Percentiles rank a stretch among this genome's conserved stretches.
These are phyloP conservation scores for Lepilemur ruficaudatus DNA, from an alignment of 2,797 vertebrate species.

Conservation along the genomic window DNA sequence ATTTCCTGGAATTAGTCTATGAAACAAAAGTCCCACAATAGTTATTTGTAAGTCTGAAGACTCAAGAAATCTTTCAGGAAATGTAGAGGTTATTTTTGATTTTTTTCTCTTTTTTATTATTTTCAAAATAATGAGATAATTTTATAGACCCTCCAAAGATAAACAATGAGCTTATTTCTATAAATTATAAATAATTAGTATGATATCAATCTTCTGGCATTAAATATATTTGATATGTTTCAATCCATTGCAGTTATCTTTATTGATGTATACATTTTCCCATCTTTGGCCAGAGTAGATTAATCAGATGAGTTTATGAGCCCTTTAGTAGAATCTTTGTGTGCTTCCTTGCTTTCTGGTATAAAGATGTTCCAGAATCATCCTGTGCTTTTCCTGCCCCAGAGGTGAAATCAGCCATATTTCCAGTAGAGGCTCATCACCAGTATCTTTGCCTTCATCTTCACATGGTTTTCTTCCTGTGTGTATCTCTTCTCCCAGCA, in stretches of 20 bases:
- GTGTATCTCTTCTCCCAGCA: background rate
- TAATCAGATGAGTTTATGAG: background rate
- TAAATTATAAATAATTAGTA: conserved; percentile 2
- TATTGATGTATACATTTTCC: background rate
- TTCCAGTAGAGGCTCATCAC: background rate
- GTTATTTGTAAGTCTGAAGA: background rate
- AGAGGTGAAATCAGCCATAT: background rate
- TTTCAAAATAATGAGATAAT: background rate
- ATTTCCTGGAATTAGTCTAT: background rate
- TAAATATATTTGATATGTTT: background rate
- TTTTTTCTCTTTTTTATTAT: background rate
- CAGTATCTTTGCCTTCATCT: background rate
- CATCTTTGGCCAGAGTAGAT: background rate
- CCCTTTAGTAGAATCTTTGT: background rate
- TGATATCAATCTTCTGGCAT: background rate
- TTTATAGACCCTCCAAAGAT: background rate
- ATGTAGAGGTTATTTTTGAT: background rate
- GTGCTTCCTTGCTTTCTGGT: background rate
- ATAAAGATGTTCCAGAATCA: background rate
- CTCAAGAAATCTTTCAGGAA: background rate
- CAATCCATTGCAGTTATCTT: background rate
- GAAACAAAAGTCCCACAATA: background rate
- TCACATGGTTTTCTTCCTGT: background rate
- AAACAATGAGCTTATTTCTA: background rate
- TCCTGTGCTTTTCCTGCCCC: background rate